Evolutionary conservation across 1,140 invertebrate species (phyloP).

Genomic region (Lutraria rhynchaena): DNA sequence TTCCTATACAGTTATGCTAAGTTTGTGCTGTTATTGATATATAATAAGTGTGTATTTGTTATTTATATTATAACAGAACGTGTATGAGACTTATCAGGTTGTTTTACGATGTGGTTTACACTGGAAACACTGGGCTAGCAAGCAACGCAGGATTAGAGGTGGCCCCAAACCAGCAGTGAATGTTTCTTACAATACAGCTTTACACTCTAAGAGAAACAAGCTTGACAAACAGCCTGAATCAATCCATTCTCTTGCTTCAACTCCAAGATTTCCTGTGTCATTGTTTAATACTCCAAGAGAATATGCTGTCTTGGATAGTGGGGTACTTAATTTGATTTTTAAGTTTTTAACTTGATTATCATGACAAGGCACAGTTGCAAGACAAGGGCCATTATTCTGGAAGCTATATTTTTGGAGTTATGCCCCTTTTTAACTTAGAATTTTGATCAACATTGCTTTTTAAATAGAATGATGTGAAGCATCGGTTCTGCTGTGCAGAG

Average conservation of each 20-base stretch:
- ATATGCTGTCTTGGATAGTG: background rate
- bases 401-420: no score
- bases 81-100: conserved; percentile 63
- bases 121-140: conserved; percentile 66
- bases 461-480: no score
- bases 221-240: background rate
- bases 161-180: conserved; percentile 13
- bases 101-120: conserved; percentile 71
- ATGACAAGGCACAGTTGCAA: no score
- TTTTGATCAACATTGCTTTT: no score
- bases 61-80: conserved; percentile 57
- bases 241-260: conserved; percentile 1
- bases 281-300: conserved; percentile 49
- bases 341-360: no score
- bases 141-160: background rate
- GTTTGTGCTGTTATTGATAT: no score
- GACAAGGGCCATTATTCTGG: no score
- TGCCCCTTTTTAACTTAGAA: no score
- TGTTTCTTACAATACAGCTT: background rate
- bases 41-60: no score
- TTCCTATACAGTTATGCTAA: no score
- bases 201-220: background rate
- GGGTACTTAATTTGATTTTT: no score
- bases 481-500: no score
- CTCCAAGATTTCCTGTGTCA: conserved; percentile 34